Evolutionary conservation across 2,888 invertebrate genomes (phyloP).

Genomic region (Bursaphelenchus okinawaensis): DNA sequence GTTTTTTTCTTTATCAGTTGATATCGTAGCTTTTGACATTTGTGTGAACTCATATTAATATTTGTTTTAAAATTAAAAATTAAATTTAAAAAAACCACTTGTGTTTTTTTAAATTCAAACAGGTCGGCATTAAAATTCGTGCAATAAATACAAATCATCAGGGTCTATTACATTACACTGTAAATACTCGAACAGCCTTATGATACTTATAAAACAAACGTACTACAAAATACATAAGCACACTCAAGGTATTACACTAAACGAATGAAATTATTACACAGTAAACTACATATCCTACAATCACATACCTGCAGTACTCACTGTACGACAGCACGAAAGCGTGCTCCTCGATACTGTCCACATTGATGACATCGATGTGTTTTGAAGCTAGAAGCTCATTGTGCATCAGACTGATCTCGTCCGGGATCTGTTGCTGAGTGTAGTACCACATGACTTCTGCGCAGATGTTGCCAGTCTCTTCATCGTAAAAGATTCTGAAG

Average conservation of each 20-base stretch:
- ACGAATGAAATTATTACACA: too few relatives aligned
- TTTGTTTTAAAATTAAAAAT: too few relatives aligned
- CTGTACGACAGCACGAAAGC: constrained; percentile 22
- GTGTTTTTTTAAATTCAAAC: too few relatives aligned
- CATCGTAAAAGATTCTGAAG: constrained; percentile 16
- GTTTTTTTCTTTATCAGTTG: too few relatives aligned
- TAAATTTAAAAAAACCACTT: too few relatives aligned
- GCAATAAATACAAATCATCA: too few relatives aligned
- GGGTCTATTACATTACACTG: too few relatives aligned
- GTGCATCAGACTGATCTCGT: constrained; percentile 17
- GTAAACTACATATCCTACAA: background rate
- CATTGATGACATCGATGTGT: constrained; percentile 30
- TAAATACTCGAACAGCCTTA: too few relatives aligned
- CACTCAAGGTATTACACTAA: background rate
- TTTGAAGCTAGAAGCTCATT: constrained; percentile 31
- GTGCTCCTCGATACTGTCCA: constrained; percentile 26
- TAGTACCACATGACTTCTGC: constrained; percentile 16
- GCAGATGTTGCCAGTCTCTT: constrained; percentile 6
- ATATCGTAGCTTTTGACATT: too few relatives aligned
- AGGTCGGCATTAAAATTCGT: too few relatives aligned
- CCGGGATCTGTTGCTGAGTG: constrained; percentile 16
- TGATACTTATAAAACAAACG: background rate
- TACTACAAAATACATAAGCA: background rate
- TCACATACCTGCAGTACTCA: constrained; percentile 25
- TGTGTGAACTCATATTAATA: too few relatives aligned